Evolutionary conservation across 1,140 invertebrate species (phyloP), one percentile per base, ranked within the genome.

Genomic region (Hyphantria cunea): DNA sequence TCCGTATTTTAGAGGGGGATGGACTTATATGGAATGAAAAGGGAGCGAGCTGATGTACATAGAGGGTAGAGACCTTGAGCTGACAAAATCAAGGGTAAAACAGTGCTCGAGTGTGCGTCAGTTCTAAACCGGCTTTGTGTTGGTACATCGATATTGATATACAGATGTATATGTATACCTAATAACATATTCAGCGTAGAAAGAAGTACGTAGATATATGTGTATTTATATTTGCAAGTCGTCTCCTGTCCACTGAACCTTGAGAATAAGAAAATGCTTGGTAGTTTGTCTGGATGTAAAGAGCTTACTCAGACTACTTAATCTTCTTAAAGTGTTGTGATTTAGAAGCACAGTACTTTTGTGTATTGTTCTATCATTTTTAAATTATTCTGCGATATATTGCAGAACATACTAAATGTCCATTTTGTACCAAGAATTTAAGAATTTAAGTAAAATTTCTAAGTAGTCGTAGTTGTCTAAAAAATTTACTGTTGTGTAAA

Each of bases 31-130:
- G 66, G 68, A 71, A 75, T 64, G 48, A 56, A 47, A 45, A 42
- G 66, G 70, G 82, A 73, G 78, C 54, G 83, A 90, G 76, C 62
- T 78, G 60, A 74, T 72, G 56, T 53, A 66, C 58, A 56, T 60
- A 51, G 81, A 86, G 87, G 86, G 84, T 89, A 90, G 87, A 89
- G 87, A 90, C 87, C 87, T 90, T 90, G 87, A 90, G 84, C 83
- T 79, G 78, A 86, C 84, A 87, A 90, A 90, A 90, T 90, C 87
- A 90, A 90, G 87, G 87, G 86, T 90, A 90, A 90, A 68, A 76
- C 69, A 61, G 53, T 76, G 70, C 47, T 61, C 33, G 55, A 75
- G 84, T 86, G 83, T 84, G 86, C 62, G 78, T 81, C 55, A 55
- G 54, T 67, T 44, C 66, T 66, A 68, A 68, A 75, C 70, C 64